These are phyloP conservation scores for Melanostoma mellinum DNA, from an alignment of 2,888 invertebrate genomes.

Conservation along the genomic window DNA sequence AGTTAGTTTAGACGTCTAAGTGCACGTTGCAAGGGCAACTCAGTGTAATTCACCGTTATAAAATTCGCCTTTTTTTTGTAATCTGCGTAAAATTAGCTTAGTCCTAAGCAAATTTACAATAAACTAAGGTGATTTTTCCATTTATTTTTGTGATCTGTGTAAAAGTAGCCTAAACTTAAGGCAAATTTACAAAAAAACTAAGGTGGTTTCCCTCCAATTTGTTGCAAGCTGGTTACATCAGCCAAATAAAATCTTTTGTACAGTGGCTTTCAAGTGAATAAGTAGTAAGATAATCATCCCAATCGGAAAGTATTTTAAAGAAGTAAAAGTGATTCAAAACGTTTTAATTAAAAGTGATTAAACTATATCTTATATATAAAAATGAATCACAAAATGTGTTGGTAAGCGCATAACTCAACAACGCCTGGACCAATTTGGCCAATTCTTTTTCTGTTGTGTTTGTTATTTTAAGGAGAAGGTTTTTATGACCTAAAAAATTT, in stretches of 20 bases:
- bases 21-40: not conserved
- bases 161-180: not conserved
- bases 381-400: too few species aligned
- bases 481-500: too few species aligned
- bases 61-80: not conserved
- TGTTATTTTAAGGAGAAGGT: too few species aligned
- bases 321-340: not conserved
- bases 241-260: not conserved
- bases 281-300: not conserved
- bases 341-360: not conserved
- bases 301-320: not conserved
- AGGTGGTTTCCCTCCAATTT: not conserved
- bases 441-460: too few species aligned
- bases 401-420: too few species aligned
- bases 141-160: not conserved
- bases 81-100: conserved; percentile 2
- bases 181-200: not conserved
- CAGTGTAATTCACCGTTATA: not conserved
- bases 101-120: not conserved
- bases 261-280: not conserved
- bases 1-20: not conserved
- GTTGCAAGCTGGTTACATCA: not conserved
- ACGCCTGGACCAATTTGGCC: too few species aligned
- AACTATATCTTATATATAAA: too few species aligned
- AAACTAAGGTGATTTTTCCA: not conserved